These are phyloP conservation scores for Scaptomyza parva DNA, from an alignment of 2,888 invertebrate genomes.

Conservation along the genomic window DNA sequence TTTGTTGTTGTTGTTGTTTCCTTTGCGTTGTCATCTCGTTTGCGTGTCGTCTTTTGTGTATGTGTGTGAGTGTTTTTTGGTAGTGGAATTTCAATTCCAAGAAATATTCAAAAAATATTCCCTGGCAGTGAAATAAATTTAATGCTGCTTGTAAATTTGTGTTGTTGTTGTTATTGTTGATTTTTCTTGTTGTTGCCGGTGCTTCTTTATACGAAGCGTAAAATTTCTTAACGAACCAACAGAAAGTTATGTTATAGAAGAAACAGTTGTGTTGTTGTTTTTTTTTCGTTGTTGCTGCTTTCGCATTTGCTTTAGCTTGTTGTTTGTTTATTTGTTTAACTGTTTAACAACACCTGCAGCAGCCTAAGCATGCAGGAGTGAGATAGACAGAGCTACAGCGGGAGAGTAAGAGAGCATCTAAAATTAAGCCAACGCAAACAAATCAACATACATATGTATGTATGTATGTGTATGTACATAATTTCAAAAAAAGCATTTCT, in stretches of 20 bases:
- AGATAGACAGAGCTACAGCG: slow-evolving; percentile 16
- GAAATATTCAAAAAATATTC: slow-evolving; percentile 80
- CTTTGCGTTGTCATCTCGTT: slow-evolving; percentile 79
- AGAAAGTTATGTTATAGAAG: slow-evolving; percentile 70
- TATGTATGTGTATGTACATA: too few species aligned
- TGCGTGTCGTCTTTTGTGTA: slow-evolving; percentile 63
- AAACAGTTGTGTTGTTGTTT: slow-evolving; percentile 42
- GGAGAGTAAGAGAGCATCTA: slow-evolving; percentile 45
- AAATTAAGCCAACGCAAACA: slow-evolving; percentile 73
- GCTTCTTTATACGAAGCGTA: slow-evolving; percentile 72
- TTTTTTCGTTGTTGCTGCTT: too few species aligned
- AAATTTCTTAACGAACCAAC: slow-evolving; percentile 79
- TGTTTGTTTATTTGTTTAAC: slow-evolving; percentile 77
- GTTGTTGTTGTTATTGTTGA: slow-evolving; percentile 37
- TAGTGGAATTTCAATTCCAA: slow-evolving; percentile 73
- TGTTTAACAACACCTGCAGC: slow-evolving; percentile 77
- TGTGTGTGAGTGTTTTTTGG: slow-evolving; percentile 38
- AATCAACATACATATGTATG: slow-evolving; percentile 55
- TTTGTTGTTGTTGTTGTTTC: slow-evolving; percentile 58
- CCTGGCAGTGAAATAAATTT: slow-evolving; percentile 76
- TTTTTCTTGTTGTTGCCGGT: slow-evolving; percentile 22
- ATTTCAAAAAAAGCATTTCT: slow-evolving; percentile 40
- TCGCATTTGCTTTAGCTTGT: slow-evolving; percentile 47
- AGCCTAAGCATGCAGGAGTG: slow-evolving; percentile 25
- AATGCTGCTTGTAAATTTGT: slow-evolving; percentile 73